These are phyloP conservation scores for Setophaga petechia DNA, from an alignment of 2,113 vertebrate genomes.

Conservation along the genomic window DNA sequence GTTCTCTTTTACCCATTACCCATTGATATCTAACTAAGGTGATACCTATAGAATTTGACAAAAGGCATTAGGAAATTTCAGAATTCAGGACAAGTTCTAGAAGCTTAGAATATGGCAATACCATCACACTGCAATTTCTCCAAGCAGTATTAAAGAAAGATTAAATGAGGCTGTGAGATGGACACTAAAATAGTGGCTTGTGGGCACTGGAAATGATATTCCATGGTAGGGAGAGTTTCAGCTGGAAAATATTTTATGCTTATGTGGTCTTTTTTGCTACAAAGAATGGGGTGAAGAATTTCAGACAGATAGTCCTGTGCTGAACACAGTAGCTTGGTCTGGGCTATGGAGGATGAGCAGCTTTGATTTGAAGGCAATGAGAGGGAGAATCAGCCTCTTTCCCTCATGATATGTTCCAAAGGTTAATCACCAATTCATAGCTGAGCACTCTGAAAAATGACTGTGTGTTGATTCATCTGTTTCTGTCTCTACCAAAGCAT, in stretches of 20 bases:
- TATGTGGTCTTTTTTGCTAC: not conserved
- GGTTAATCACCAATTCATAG: constrained; percentile 61
- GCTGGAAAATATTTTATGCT: not conserved
- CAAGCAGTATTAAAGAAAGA: not conserved
- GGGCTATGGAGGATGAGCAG: not conserved
- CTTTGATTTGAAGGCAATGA: constrained; percentile 23
- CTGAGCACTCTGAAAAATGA: constrained; percentile 48
- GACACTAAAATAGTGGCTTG: not conserved
- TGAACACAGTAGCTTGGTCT: not conserved
- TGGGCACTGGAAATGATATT: not conserved
- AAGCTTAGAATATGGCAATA: not conserved
- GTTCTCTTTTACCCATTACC: not conserved
- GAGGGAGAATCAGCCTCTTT: not conserved
- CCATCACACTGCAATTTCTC: not conserved
- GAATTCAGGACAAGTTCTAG: not conserved
- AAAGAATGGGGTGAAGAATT: not conserved
- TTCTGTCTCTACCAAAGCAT: not conserved
- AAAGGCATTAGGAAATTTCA: not conserved
- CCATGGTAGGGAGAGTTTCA: not conserved
- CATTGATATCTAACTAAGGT: not conserved
- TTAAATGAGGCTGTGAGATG: not conserved
- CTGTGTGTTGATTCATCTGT: constrained; percentile 14
- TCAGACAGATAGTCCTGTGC: not conserved
- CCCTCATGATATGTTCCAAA: not conserved
- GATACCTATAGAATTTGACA: not conserved